Evolutionary conservation across 2,113 vertebrate genomes (phyloP), one percentile per base, ranked within the genome.

Genomic region (Myocastor coypus): DNA sequence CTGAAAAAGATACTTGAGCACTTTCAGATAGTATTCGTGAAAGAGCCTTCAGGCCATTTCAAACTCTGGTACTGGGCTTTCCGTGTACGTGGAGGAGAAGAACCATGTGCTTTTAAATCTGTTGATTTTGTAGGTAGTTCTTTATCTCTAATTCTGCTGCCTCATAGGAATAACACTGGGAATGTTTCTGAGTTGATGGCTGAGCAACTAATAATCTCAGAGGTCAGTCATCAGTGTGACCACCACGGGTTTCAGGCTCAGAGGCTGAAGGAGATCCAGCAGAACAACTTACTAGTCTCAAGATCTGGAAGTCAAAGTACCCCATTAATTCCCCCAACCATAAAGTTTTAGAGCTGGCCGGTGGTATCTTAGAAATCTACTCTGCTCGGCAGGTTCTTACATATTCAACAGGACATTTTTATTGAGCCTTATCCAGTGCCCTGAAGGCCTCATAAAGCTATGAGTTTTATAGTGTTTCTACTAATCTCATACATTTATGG

Each of bases 361-460:
- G 11, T 8, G 0, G 11, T 97, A 93, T 95, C 95, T 87, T 71
- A 96, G 89, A 94, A 96, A 97, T 95, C 93, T 95, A 1, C 37
- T 92, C 37, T 86, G 75, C 92, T 94, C 87, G 40, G 81, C 93
- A 94, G 85, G 57, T 89, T 94, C 77, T 57, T 96, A 83, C 68
- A 87, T 93, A 81, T 92, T 90, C 96, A 96, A 90, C 84, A 92
- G 59, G 75, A 71, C 84, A 66, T 81, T 93, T 97, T 96, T 96
- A 97, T 85, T 93, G 87, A 84, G 40, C 61, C 93, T 92, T 96
- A 78, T 82, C 77, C 17, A 61, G 94, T 28, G 87, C 83, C 87
- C 82, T 92, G n/a, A 78, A 91, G 93, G 84, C 93, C 93, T 96
- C 84, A 96, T 97, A 97, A 98, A 97, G 93, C 92, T 88, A 30